These are phyloP conservation scores for Caenorhabditis briggsae DNA, from an alignment of 1,140 invertebrate genomes.

Conservation along the genomic window DNA sequence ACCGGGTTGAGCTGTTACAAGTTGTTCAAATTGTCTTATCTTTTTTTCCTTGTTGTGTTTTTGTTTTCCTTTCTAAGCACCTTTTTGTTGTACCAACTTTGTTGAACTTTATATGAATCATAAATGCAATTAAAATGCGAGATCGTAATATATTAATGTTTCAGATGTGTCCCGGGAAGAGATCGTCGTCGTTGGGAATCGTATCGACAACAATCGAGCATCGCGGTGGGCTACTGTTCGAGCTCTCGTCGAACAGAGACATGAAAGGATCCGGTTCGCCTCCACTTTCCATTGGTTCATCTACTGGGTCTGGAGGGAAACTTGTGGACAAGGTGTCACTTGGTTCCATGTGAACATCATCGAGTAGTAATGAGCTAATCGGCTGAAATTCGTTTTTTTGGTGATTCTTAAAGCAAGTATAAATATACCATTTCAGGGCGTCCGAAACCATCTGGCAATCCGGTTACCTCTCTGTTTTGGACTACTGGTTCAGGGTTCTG, in stretches of 20 bases:
- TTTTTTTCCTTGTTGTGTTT: neutral
- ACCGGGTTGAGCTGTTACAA: slow-evolving; percentile 18
- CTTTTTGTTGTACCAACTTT: slow-evolving; percentile 40
- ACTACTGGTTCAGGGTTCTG: neutral
- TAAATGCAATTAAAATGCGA: neutral
- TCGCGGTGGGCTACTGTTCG: slow-evolving; percentile 12
- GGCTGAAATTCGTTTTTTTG: slow-evolving; percentile 21
- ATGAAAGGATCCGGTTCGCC: neutral
- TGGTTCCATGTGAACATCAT: neutral
- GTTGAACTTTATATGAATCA: slow-evolving; percentile 31
- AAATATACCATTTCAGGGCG: neutral
- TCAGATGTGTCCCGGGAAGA: neutral
- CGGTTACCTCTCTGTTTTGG: neutral
- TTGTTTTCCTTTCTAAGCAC: slow-evolving; percentile 7
- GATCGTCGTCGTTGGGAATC: slow-evolving; percentile 5
- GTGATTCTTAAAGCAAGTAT: too few relatives aligned
- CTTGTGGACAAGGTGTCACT: neutral
- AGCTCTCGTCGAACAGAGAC: slow-evolving; percentile 2
- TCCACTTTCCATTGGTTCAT: neutral
- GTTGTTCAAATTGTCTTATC: neutral
- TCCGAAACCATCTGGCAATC: neutral
- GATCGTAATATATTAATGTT: neutral
- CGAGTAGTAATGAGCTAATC: neutral
- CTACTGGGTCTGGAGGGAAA: neutral
- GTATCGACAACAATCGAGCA: slow-evolving; percentile 33